Conservation (phyloP, 2,113 vertebrate species). For the Periophthalmus modestus region DNA sequence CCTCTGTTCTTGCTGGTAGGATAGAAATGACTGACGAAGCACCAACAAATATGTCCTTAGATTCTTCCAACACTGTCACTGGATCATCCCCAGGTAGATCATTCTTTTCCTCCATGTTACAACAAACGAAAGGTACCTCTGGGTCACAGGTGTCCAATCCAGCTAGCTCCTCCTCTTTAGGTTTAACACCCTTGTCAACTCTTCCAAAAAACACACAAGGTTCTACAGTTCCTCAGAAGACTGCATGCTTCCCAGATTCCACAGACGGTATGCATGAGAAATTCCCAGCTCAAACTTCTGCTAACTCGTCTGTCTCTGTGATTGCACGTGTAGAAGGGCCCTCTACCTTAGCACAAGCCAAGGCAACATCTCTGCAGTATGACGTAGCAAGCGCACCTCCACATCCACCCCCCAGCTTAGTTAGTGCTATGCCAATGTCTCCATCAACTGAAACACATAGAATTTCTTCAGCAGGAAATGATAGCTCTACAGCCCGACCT, state of each 20-base stretch:
- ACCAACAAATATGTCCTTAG: slow-evolving; percentile 27
- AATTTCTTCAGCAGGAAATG: slow-evolving; percentile 29
- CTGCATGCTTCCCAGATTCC: slow-evolving; percentile 22
- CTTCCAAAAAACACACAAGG: slow-evolving; percentile 57
- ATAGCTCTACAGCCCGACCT: slow-evolving; percentile 51
- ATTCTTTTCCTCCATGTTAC: slow-evolving; percentile 3
- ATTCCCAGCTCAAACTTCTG: slow-evolving; percentile 27
- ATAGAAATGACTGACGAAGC: slow-evolving; percentile 35
- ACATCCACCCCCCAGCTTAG: slow-evolving; percentile 34
- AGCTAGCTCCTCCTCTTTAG: slow-evolving; percentile 37
- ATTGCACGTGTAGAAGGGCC: slow-evolving; percentile 19
- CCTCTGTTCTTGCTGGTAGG: slow-evolving; percentile 24
- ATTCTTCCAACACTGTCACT: slow-evolving; percentile 39
- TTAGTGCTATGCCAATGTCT: slow-evolving; percentile 27
- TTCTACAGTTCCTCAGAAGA: slow-evolving; percentile 39
- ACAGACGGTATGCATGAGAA: slow-evolving; percentile 31
- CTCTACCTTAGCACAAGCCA: slow-evolving; percentile 22
- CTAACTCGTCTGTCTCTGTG: slow-evolving; percentile 32
- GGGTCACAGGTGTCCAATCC: slow-evolving; percentile 22
- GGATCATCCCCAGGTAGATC: slow-evolving; percentile 25
- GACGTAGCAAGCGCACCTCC: slow-evolving; percentile 19
- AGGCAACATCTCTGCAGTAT: slow-evolving; percentile 22
- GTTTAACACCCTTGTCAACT: slow-evolving; percentile 43
- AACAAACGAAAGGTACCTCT: slow-evolving; percentile 27
- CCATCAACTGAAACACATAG: slow-evolving; percentile 31